Conservation (phyloP, 2,888 invertebrate species). For the Oligia fasciuncula region DNA sequence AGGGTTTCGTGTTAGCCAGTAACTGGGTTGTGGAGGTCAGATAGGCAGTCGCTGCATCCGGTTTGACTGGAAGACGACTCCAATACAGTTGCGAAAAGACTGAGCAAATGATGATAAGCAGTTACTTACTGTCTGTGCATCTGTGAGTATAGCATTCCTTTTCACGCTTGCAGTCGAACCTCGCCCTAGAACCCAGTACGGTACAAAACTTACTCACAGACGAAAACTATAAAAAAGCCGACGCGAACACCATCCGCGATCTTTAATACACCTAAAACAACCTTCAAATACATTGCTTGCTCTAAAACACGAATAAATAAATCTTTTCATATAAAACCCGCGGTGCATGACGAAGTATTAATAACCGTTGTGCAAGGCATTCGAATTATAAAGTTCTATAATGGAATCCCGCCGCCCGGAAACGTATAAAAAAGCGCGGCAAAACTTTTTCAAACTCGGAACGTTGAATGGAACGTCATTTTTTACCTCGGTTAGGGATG, state of each 20-base stretch:
- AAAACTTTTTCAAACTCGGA: constrained; percentile 88
- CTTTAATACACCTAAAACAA: constrained; percentile 43
- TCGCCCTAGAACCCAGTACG: constrained; percentile 51
- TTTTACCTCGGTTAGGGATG: constrained; percentile 89
- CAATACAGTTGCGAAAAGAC: no score
- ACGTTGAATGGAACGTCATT: constrained; percentile 88
- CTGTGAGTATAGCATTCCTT: not conserved
- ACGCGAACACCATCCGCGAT: constrained; percentile 65
- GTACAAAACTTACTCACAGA: constrained; percentile 70
- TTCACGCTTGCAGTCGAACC: constrained; percentile 40
- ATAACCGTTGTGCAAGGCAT: constrained; percentile 61
- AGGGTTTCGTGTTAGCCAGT: no score
- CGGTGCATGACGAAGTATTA: constrained; percentile 47
- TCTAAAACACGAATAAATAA: constrained; percentile 5
- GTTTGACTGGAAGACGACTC: no score
- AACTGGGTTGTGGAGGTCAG: no score
- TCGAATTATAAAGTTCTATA: constrained; percentile 71
- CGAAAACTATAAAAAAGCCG: constrained; percentile 79
- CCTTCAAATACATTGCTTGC: constrained; percentile 46
- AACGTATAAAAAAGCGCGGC: constrained; percentile 89
- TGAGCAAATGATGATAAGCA: no score
- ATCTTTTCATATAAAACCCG: constrained; percentile 22
- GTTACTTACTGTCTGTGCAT: not conserved
- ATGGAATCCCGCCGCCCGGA: constrained; percentile 87
- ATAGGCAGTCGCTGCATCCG: no score